Percentiles rank a stretch among this genome's conserved stretches.
Conservation (phyloP, 2,888 invertebrate species). For the Caenorhabditis sp. region DNA sequence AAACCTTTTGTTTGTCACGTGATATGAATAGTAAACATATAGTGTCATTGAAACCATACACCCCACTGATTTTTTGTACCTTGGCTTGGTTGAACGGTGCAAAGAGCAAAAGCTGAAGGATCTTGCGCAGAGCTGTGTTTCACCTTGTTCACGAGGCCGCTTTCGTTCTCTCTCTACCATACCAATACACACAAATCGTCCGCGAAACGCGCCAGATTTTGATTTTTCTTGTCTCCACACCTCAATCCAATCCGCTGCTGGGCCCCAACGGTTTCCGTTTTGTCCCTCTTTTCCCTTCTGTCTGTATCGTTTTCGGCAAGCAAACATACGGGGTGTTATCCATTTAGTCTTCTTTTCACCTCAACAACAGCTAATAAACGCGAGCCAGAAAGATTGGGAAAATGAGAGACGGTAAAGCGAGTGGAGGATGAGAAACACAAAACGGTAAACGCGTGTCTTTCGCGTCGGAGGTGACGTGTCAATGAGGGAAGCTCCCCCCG, state of each 20-base stretch:
- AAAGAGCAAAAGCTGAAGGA: constrained; percentile 56
- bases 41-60: constrained; percentile 16
- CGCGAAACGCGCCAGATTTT: constrained; percentile 38
- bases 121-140: constrained; percentile 48
- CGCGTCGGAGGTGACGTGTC: constrained; percentile 46
- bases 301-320: constrained; percentile 62
- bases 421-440: too few relatives aligned
- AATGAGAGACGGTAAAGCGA: constrained; percentile 41
- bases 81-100: constrained; percentile 45
- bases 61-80: constrained; percentile 49
- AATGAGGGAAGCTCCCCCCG: constrained; percentile 1
- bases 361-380: constrained; percentile 50
- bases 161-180: constrained; percentile 6
- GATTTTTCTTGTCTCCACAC: constrained; percentile 16
- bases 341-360: constrained; percentile 40
- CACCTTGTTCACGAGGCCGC: constrained; percentile 42
- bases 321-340: constrained; percentile 58
- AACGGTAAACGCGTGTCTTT: constrained; percentile 42
- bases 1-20: not conserved
- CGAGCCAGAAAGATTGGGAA: constrained; percentile 4
- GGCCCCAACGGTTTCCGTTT: not conserved
- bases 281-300: constrained; percentile 8
- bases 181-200: constrained; percentile 41
- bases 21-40: not conserved
- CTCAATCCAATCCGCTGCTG: not conserved